Percentiles rank a stretch among this genome's conserved stretches.
phyloP scores from a whole-genome alignment of 92 coral and sea anemone species.

The Epizoanthus fatuus region DNA sequence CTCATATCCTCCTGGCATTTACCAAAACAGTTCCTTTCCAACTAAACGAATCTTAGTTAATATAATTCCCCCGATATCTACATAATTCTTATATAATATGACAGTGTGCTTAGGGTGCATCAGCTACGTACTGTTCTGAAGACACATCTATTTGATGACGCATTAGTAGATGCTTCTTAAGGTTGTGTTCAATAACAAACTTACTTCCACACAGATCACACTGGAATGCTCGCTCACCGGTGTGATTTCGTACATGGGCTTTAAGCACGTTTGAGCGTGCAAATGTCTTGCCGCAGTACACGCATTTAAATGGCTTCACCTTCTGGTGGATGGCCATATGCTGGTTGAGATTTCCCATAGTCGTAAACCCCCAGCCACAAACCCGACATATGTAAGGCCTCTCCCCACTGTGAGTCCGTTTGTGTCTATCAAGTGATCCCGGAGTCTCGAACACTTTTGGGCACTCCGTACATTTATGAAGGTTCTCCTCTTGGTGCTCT shows the following conservation, averaged over 20 bases:
- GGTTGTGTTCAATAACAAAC: constrained; percentile 86
- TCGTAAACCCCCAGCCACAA: constrained; percentile 93
- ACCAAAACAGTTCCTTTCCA: too few species aligned
- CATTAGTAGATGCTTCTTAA: constrained; percentile 88
- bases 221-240: constrained; percentile 93
- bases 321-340: constrained; percentile 94
- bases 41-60: too few species aligned
- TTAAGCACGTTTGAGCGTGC: constrained; percentile 95
- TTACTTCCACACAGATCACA: constrained; percentile 92
- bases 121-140: constrained; percentile 16
- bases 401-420: constrained; percentile 88
- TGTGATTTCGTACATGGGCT: constrained; percentile 94
- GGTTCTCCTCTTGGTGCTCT: constrained; percentile 43
- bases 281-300: constrained; percentile 93
- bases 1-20: too few species aligned
- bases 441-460: constrained; percentile 92
- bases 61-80: background rate
- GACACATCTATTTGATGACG: constrained; percentile 75
- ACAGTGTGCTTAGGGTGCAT: constrained; percentile 13
- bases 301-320: constrained; percentile 94
- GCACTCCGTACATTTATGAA: constrained; percentile 72
- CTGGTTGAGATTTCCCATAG: constrained; percentile 90
- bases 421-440: constrained; percentile 83
- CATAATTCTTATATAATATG: background rate
- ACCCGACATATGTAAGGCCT: constrained; percentile 91